A percentile compares a stretch with the other conserved stretches of the same genome.
phyloP scores from a whole-genome alignment of 37 sponge, comb jelly and placozoan genomes.

The Hormiphora californensis region DNA sequence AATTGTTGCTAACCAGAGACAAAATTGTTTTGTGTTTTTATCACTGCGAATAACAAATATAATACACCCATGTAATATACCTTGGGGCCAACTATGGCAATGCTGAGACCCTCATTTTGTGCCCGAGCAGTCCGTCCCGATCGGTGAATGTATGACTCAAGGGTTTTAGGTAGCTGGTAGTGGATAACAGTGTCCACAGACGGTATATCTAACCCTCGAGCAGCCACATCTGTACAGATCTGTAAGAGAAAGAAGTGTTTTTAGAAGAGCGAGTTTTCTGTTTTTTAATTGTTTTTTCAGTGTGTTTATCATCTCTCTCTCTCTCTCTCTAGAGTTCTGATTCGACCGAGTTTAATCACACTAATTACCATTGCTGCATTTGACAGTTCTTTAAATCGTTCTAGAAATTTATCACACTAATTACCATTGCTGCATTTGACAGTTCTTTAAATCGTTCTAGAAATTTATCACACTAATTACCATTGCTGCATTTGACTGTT shows the following conservation, averaged over 20 bases:
- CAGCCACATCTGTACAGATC: slow-evolving; percentile 79
- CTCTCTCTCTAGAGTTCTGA: too few species aligned
- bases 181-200: slow-evolving; percentile 86
- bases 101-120: slow-evolving; percentile 72
- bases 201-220: slow-evolving; percentile 87
- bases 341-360: too few species aligned
- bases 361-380: background rate
- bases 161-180: slow-evolving; percentile 80
- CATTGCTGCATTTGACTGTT: background rate
- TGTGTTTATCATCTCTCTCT: too few species aligned
- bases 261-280: too few species aligned
- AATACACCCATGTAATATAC: slow-evolving; percentile 28
- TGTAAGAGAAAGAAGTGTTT: background rate
- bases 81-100: slow-evolving; percentile 83
- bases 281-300: too few species aligned
- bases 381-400: too few species aligned
- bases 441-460: too few species aligned
- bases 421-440: background rate
- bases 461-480: slow-evolving; percentile 64
- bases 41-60: background rate
- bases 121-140: slow-evolving; percentile 97
- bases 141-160: slow-evolving; percentile 91
- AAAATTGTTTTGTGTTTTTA: background rate
- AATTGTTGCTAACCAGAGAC: background rate
- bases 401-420: too few species aligned